These are phyloP conservation scores for Hemicrepidius hirtus DNA, from an alignment of 2,888 invertebrate species.

Conservation along the genomic window DNA sequence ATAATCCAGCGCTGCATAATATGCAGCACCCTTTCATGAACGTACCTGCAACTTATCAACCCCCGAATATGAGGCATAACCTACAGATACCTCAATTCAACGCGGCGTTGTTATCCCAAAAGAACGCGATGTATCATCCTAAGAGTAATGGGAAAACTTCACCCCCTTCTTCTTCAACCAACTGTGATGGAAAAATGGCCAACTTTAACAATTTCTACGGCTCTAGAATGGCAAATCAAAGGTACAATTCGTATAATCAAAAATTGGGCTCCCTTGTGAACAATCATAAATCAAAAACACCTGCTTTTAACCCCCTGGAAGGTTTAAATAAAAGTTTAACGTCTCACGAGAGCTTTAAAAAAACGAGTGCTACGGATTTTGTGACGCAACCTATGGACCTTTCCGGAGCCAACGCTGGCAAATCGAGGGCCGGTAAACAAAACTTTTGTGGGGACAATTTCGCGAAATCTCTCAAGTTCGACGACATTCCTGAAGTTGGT, in stretches of 20 bases:
- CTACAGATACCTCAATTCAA: conserved; percentile 66
- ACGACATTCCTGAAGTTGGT: conserved; percentile 78
- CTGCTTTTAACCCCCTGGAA: conserved; percentile 25
- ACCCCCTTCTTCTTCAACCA: conserved; percentile 14
- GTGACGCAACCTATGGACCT: conserved; percentile 69
- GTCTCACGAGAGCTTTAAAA: conserved; percentile 25
- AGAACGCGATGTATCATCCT: conserved; percentile 77
- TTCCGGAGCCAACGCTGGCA: conserved; percentile 66
- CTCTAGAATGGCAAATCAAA: conserved; percentile 14
- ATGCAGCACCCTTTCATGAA: conserved; percentile 59
- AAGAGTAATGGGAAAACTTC: conserved; percentile 57
- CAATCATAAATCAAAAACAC: conserved; percentile 45
- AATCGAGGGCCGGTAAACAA: conserved; percentile 72
- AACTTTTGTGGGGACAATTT: conserved; percentile 70
- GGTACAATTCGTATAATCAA: conserved; percentile 39
- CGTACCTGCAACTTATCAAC: conserved; percentile 61
- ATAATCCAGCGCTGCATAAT: conserved; percentile 43
- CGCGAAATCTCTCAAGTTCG: conserved; percentile 68
- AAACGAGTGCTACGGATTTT: conserved; percentile 35
- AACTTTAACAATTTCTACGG: conserved; percentile 15
- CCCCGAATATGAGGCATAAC: conserved; percentile 57
- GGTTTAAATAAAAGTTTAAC: conserved; percentile 11
- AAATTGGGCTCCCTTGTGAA: conserved; percentile 51
- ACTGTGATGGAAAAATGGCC: conserved; percentile 34
- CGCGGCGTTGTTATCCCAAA: conserved; percentile 61